Evolutionary conservation across 2,797 vertebrate species (phyloP).

Genomic region (Coccyzus lansbergi): DNA sequence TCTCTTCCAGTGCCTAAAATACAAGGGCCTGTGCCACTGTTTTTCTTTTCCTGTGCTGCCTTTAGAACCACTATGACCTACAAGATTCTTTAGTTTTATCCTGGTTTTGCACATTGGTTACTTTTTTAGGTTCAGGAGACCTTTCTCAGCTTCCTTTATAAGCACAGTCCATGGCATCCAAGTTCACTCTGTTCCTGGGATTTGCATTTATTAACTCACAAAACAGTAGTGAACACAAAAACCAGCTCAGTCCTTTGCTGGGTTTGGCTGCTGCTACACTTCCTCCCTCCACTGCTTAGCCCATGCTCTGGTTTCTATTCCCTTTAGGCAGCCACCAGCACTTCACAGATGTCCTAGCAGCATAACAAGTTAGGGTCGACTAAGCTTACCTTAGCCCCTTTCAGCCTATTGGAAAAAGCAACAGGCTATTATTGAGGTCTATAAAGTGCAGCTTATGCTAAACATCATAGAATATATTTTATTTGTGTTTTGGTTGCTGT

Average conservation of each 20-base stretch:
- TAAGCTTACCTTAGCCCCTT: neutral
- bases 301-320: neutral
- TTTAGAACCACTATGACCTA: neutral
- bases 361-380: neutral
- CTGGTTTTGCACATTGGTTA: neutral
- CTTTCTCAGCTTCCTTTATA: neutral
- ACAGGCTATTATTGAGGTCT: neutral
- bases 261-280: neutral
- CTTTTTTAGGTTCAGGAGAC: neutral
- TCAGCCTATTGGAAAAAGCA: neutral
- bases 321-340: neutral
- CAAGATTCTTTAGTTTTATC: neutral
- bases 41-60: neutral
- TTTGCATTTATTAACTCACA: constrained; percentile 37
- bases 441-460: neutral
- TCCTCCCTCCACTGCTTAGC: neutral
- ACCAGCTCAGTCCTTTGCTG: neutral
- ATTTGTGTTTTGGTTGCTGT: neutral
- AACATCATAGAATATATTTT: neutral
- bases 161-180: neutral
- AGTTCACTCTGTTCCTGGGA: neutral
- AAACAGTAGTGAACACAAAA: neutral
- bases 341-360: neutral
- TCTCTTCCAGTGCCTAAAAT: neutral
- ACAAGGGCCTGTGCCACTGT: neutral